Evolutionary conservation across 2,888 invertebrate genomes (phyloP).

Genomic region (Drosophila flavopinicola): DNA sequence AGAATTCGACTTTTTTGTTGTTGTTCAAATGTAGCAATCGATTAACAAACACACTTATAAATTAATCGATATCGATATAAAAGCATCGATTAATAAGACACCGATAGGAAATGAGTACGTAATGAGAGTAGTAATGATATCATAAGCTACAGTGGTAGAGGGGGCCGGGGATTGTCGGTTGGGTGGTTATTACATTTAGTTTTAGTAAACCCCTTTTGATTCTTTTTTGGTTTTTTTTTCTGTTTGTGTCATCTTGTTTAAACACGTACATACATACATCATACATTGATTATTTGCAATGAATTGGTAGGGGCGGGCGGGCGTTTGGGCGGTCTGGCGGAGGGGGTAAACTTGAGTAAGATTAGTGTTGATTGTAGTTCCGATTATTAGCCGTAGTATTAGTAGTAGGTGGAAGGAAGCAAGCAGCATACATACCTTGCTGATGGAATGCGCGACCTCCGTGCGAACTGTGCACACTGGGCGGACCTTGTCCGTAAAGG

Average conservation of each 20-base stretch:
- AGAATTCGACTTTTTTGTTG: constrained; percentile 4
- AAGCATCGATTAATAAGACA: constrained; percentile 19
- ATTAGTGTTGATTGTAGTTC: constrained; percentile 45
- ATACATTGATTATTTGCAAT: constrained; percentile 22
- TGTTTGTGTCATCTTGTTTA: constrained; percentile 9
- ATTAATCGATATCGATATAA: constrained; percentile 7
- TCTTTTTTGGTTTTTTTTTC: neutral
- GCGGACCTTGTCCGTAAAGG: constrained; percentile 96
- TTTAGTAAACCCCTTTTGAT: constrained; percentile 5
- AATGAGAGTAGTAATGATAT: constrained; percentile 8
- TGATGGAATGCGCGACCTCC: constrained; percentile 90
- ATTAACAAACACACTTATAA: constrained; percentile 6
- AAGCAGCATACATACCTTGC: constrained; percentile 89
- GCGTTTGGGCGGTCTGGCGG: neutral
- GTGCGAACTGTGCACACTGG: constrained; percentile 92
- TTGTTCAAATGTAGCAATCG: too few species aligned
- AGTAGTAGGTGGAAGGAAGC: constrained; percentile 30
- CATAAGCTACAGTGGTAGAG: constrained; percentile 4
- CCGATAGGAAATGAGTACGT: constrained; percentile 9
- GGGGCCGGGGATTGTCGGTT: neutral
- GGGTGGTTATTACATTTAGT: neutral
- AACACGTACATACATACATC: constrained; percentile 19
- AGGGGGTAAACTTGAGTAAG: constrained; percentile 8
- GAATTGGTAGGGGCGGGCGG: neutral
- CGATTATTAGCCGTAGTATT: constrained; percentile 35